These are phyloP conservation scores for Andrena dorsata DNA, from an alignment of 2,888 invertebrate species.

Conservation along the genomic window DNA sequence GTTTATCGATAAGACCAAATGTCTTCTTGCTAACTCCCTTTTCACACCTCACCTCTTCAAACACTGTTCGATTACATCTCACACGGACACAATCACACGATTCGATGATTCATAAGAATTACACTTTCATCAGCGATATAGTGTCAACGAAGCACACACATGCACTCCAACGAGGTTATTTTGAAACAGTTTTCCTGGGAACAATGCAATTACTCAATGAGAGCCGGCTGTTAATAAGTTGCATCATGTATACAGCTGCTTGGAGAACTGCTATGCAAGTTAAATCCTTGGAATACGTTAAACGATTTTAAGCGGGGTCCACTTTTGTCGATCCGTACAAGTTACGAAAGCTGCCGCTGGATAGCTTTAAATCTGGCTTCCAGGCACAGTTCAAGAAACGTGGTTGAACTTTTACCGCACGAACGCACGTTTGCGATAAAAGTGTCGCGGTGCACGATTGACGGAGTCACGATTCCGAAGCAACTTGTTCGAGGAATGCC, in stretches of 20 bases:
- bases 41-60: slow-evolving; percentile 5
- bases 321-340: too few species aligned
- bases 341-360: not conserved
- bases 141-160: slow-evolving; percentile 1
- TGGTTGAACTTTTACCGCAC: slow-evolving; percentile 6
- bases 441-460: slow-evolving; percentile 11
- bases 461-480: slow-evolving; percentile 38
- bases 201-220: slow-evolving; percentile 30
- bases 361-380: not conserved
- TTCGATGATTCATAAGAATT: slow-evolving; percentile 38
- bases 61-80: slow-evolving; percentile 1
- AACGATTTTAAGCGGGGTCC: not conserved
- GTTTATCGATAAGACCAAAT: too few species aligned
- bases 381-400: not conserved
- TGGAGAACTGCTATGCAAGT: not conserved
- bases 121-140: slow-evolving; percentile 14
- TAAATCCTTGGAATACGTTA: not conserved
- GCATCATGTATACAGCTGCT: slow-evolving; percentile 21
- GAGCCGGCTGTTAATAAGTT: slow-evolving; percentile 22
- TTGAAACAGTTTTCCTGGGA: slow-evolving; percentile 38
- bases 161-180: slow-evolving; percentile 2
- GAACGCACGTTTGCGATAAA: slow-evolving; percentile 12
- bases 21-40: not conserved
- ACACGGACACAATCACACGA: slow-evolving; percentile 5
- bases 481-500: slow-evolving; percentile 27